phyloP scores from a whole-genome alignment of 2,888 invertebrate species.

The Ceramica pisi region DNA sequence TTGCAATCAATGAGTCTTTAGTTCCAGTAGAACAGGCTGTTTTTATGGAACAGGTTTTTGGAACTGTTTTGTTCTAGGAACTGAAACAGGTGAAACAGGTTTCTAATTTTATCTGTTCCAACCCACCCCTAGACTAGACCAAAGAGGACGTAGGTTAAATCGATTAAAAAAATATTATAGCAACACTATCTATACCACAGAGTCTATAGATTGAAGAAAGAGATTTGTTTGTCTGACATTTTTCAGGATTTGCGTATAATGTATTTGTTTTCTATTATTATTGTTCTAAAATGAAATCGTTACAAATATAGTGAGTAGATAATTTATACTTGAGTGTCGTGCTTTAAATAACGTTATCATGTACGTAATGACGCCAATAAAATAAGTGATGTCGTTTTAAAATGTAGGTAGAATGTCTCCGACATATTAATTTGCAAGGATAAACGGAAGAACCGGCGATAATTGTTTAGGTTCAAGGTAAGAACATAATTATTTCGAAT shows the following conservation, averaged over 20 bases:
- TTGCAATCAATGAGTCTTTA: too few relatives aligned
- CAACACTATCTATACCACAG: slow-evolving; percentile 53
- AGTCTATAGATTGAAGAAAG: neutral
- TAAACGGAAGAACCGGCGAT: neutral
- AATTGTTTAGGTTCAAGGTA: slow-evolving; percentile 34
- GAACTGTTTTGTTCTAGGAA: too few relatives aligned
- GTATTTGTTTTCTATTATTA: slow-evolving; percentile 48
- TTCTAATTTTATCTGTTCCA: too few relatives aligned
- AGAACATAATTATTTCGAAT: neutral
- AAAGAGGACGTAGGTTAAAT: slow-evolving; percentile 40
- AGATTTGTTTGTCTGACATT: slow-evolving; percentile 31
- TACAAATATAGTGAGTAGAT: neutral
- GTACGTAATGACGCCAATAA: neutral
- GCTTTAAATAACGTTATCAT: neutral
- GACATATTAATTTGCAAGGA: slow-evolving; percentile 43
- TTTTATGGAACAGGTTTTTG: too few relatives aligned
- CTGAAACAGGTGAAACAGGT: too few relatives aligned
- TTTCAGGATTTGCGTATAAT: slow-evolving; percentile 32
- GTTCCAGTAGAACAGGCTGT: too few relatives aligned
- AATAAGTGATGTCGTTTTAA: neutral
- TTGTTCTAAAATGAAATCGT: slow-evolving; percentile 25
- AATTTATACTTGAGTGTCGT: neutral
- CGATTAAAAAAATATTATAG: slow-evolving; percentile 39
- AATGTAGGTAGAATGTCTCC: slow-evolving; percentile 52
- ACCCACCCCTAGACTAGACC: slow-evolving; percentile 14